These are phyloP conservation scores for Pentalonia nigronervosa DNA, from an alignment of 1,140 invertebrate species.

Conservation along the genomic window DNA sequence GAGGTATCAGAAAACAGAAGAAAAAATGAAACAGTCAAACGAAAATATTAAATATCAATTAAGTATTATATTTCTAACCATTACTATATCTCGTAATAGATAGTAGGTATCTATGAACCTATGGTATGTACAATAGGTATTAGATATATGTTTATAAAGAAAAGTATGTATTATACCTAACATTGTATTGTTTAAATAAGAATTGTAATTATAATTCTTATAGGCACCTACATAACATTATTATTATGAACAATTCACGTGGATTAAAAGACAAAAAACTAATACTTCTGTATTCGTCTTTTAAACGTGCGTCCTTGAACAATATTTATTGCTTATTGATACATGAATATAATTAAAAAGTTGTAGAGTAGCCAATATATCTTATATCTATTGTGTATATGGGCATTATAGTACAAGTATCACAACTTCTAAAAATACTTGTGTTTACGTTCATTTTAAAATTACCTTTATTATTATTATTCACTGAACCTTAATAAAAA, in stretches of 20 bases:
- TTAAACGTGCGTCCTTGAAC: constrained; percentile 15
- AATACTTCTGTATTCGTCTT: neutral
- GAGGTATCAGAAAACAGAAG: neutral
- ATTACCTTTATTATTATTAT: neutral
- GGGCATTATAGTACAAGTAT: neutral
- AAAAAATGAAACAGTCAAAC: neutral
- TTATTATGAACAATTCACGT: neutral
- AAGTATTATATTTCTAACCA: neutral
- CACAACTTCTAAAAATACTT: neutral
- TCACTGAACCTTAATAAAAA: neutral
- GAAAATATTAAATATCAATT: neutral
- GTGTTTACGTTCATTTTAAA: neutral
- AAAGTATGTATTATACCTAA: neutral
- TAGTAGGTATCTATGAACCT: neutral
- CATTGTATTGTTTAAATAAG: neutral
- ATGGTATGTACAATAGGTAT: neutral
- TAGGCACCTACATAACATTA: neutral
- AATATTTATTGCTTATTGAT: constrained; percentile 13
- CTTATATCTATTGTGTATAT: neutral
- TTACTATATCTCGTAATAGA: neutral
- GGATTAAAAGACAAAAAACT: constrained; percentile 20
- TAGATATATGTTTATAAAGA: neutral
- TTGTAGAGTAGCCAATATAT: neutral
- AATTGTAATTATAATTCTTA: neutral
- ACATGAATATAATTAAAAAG: constrained; percentile 29